phyloP scores from a whole-genome alignment of 2,797 vertebrate genomes.

The Centroberyx gerrardi region DNA sequence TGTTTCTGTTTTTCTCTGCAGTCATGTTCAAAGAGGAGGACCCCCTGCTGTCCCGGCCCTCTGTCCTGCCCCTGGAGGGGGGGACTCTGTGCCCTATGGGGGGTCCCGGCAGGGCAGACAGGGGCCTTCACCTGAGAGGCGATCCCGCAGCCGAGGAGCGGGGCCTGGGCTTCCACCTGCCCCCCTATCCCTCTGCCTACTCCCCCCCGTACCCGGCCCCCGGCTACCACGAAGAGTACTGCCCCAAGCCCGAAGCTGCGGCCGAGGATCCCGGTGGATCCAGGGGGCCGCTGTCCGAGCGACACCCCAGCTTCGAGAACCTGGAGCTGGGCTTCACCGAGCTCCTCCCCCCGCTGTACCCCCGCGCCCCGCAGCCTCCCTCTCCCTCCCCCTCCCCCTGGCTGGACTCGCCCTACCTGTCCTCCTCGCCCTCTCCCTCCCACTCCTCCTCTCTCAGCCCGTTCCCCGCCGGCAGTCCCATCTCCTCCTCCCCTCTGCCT shows the following conservation, averaged over 20 bases:
- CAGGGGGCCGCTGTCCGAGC: conserved; percentile 72
- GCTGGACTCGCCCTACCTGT: conserved; percentile 88
- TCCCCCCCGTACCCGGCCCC: conserved; percentile 75
- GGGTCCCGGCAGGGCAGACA: conserved; percentile 63
- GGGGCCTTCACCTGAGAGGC: conserved; percentile 62
- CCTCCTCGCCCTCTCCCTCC: conserved; percentile 87
- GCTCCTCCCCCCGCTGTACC: conserved; percentile 86
- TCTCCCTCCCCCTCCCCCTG: conserved; percentile 85
- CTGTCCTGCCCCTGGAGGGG: conserved; percentile 76
- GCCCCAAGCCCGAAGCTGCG: conserved; percentile 70
- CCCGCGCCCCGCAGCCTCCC: conserved; percentile 77
- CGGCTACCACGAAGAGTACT: conserved; percentile 83
- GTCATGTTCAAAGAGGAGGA: conserved; percentile 94
- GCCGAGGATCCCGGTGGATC: conserved; percentile 75
- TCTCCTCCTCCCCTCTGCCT: conserved; percentile 83
- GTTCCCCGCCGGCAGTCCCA: conserved; percentile 85
- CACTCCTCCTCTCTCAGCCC: conserved; percentile 88
- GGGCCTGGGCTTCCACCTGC: conserved; percentile 81
- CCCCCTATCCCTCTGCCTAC: conserved; percentile 81
- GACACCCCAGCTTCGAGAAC: conserved; percentile 85
- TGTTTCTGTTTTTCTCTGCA: conserved; percentile 55
- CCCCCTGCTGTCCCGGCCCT: conserved; percentile 83
- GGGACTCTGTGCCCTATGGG: conserved; percentile 72
- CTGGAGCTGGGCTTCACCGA: conserved; percentile 88
- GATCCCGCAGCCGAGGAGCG: conserved; percentile 78